These are phyloP conservation scores for Diplodus puntazzo DNA, from an alignment of 2,797 vertebrate species.

Conservation along the genomic window DNA sequence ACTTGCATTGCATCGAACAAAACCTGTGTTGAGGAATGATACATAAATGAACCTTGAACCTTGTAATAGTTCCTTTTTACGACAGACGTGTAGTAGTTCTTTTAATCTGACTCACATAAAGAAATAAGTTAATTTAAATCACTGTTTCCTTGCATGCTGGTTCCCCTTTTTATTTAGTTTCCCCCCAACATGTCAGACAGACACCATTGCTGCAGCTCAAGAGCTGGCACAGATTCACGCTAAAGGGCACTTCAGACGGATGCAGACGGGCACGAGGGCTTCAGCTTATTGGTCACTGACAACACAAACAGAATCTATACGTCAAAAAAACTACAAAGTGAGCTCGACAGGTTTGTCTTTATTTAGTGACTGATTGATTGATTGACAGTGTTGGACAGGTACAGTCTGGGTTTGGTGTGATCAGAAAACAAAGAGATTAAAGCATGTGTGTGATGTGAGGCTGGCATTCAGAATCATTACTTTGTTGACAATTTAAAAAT, in stretches of 20 bases:
- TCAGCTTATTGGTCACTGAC: background rate
- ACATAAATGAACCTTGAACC: too few species aligned
- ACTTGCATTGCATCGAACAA: too few species aligned
- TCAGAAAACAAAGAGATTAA: constrained; percentile 48
- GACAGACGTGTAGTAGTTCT: background rate
- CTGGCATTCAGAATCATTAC: constrained; percentile 2
- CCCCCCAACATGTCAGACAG: background rate
- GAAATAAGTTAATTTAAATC: background rate
- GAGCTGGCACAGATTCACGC: background rate
- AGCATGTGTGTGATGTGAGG: background rate
- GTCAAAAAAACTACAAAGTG: constrained; percentile 1
- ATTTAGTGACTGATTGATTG: constrained; percentile 60
- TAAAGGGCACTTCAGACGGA: background rate
- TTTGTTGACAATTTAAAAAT: background rate
- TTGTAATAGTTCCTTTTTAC: background rate
- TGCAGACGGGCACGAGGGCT: background rate
- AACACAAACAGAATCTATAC: background rate
- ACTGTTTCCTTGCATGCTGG: background rate
- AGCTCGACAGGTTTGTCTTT: constrained; percentile 65
- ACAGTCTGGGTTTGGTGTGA: constrained; percentile 36
- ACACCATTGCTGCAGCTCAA: too few species aligned
- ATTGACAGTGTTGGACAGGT: constrained; percentile 57
- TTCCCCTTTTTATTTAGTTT: background rate
- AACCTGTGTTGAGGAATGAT: too few species aligned
- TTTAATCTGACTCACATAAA: background rate